Base-by-base conservation (phyloP, 2,888 invertebrate species). In the Drosophila phalerata region DNA sequence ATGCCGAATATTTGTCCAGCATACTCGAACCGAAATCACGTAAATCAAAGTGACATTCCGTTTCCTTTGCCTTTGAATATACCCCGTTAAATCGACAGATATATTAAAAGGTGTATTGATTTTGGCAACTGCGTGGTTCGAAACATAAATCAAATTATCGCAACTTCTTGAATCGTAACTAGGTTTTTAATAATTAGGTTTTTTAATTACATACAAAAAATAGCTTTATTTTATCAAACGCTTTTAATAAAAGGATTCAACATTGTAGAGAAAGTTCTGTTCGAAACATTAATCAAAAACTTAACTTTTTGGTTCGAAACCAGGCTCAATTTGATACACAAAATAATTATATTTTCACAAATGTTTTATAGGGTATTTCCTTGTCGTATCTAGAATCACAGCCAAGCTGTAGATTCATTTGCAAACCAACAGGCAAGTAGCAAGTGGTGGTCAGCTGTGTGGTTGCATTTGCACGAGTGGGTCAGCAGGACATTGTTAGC, bases 11-110 rank as follows among this genome's bases (percentile, higher is more conserved):
- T 61, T 43, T 52, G 60, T 11, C 52, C 15, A 56, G 53, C 28
- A 53, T 55, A 62, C 37, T 15, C 4, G 25, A 45, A 58, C 61
- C 47, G 40, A 64, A 80, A 76, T 74, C 77, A 81, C 86, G 86
- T 88, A 89, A 89, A 89, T 89, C 89, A 89, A 80, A 81, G 81
- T 79, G 88, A 77, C 86, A 74, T 74, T 69, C 65, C 55, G 48
- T 69, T 67, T 78, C 70, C 77, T 69, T 65, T 63, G 58, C 52
- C 19, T 40, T 53, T 25, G 15, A 11, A 28, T 11, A 11, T 25
- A 10, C 43, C 15, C 17, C 10, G 9, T 11, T 11, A 32, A 22
- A 5, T 22, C 11, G 5, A 37, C 0, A 37, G 37, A 1, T 25
- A 17, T 9, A 9, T 11, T 1, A n/a, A 17, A n/a, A 11, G 42